These are phyloP conservation scores for Peromyscus aztecus DNA, from an alignment of 2,797 vertebrate genomes.

Conservation along the genomic window DNA sequence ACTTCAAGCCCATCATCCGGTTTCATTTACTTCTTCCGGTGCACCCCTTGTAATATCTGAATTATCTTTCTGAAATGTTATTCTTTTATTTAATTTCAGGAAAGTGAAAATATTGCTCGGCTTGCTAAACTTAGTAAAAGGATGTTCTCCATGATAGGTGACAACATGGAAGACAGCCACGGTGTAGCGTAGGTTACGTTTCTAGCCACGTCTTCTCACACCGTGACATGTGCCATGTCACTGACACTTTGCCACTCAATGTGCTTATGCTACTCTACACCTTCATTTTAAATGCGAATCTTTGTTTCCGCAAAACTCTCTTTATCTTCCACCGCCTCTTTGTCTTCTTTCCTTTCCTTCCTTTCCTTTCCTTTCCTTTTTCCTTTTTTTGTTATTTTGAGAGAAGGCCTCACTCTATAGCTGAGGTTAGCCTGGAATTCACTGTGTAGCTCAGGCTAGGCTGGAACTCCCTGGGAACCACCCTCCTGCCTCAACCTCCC, in stretches of 20 bases:
- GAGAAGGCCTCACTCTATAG: neutral
- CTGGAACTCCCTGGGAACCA: neutral
- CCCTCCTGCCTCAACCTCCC: neutral
- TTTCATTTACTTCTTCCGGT: slow-evolving; percentile 4
- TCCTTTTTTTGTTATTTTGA: neutral
- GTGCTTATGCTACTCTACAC: neutral
- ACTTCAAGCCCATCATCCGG: neutral
- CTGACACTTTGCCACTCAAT: neutral
- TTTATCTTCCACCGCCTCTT: neutral
- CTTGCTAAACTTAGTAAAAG: neutral
- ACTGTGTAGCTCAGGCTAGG: neutral
- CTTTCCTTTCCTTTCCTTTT: too few relatives aligned
- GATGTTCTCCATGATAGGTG: neutral
- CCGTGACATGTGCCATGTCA: neutral
- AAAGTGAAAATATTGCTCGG: neutral
- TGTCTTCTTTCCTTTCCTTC: neutral
- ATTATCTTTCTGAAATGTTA: slow-evolving; percentile 16
- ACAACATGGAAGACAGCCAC: neutral
- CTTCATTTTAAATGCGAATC: neutral
- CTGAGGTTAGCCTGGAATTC: neutral
- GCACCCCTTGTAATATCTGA: neutral
- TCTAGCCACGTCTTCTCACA: neutral
- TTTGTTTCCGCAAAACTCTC: neutral
- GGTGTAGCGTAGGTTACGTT: neutral
- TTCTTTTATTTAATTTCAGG: neutral